These are phyloP conservation scores for Nemurella pictetii DNA, from an alignment of 2,888 invertebrate species.

Conservation along the genomic window DNA sequence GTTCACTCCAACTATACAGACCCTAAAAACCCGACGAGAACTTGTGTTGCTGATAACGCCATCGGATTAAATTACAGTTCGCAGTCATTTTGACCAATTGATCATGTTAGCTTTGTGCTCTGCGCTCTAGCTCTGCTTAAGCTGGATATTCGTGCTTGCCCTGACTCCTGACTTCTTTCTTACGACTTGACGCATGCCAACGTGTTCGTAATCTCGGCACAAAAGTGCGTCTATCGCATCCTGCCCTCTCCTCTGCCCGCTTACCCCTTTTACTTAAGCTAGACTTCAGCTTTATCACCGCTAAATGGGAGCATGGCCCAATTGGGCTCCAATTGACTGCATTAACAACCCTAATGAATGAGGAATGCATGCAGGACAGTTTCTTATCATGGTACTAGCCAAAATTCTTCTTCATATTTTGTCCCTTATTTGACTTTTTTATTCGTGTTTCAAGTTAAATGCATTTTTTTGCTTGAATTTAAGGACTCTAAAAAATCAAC, in stretches of 20 bases:
- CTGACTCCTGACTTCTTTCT: too few species aligned
- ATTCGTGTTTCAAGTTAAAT: constrained; percentile 14
- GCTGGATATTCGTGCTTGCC: not conserved
- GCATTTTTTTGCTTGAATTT: not conserved
- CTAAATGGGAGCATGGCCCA: not conserved
- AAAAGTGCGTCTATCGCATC: not conserved
- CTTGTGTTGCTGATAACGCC: not conserved
- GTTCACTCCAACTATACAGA: not conserved
- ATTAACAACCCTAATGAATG: not conserved
- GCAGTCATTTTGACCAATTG: not conserved
- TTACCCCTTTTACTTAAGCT: too few species aligned
- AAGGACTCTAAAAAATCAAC: constrained; percentile 29
- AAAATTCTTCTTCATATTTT: not conserved
- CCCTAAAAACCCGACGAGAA: not conserved
- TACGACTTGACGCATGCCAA: not conserved
- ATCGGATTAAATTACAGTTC: not conserved
- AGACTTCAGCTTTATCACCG: not conserved
- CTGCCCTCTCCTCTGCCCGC: not conserved
- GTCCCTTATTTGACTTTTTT: not conserved
- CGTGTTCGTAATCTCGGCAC: not conserved
- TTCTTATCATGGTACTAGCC: not conserved
- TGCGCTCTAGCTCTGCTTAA: not conserved
- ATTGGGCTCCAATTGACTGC: not conserved
- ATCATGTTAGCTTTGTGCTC: not conserved
- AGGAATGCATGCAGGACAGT: not conserved